These are phyloP conservation scores for Riparia riparia DNA, from an alignment of 2,113 vertebrate genomes.

Conservation along the genomic window DNA sequence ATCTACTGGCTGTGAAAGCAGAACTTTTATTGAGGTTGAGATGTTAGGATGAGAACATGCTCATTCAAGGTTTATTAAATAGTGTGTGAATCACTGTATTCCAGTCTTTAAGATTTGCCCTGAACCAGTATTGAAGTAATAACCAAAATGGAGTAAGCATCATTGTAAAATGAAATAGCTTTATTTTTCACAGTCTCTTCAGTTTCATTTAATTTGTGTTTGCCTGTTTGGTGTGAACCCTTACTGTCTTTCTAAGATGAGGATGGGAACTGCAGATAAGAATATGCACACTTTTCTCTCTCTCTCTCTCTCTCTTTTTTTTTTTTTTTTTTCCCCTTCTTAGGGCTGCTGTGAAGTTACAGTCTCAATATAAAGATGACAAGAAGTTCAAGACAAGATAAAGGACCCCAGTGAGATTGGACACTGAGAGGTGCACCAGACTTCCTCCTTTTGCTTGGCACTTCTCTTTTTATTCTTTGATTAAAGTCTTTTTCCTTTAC, in stretches of 20 bases:
- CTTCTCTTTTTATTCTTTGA: slow-evolving; percentile 78
- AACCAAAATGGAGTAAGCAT: background rate
- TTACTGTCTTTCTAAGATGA: background rate
- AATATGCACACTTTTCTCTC: background rate
- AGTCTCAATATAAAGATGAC: background rate
- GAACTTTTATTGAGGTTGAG: background rate
- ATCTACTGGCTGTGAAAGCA: background rate
- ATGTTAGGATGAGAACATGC: background rate
- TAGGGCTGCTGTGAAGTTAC: background rate
- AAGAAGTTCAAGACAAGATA: slow-evolving; percentile 24
- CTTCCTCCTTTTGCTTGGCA: slow-evolving; percentile 33
- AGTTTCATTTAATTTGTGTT: slow-evolving; percentile 4
- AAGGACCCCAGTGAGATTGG: slow-evolving; percentile 42
- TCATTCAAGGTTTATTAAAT: background rate
- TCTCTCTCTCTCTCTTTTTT: too few species aligned
- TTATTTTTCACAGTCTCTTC: background rate
- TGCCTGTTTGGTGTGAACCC: background rate
- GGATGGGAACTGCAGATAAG: slow-evolving; percentile 20
- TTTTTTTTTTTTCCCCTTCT: background rate
- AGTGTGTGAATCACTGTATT: background rate
- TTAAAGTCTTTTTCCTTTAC: slow-evolving; percentile 83
- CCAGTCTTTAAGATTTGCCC: background rate
- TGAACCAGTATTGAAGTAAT: background rate
- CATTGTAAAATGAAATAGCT: background rate
- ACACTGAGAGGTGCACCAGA: slow-evolving; percentile 44